phyloP scores from a whole-genome alignment of 2,888 invertebrate genomes.

The Cistogaster globosa region DNA sequence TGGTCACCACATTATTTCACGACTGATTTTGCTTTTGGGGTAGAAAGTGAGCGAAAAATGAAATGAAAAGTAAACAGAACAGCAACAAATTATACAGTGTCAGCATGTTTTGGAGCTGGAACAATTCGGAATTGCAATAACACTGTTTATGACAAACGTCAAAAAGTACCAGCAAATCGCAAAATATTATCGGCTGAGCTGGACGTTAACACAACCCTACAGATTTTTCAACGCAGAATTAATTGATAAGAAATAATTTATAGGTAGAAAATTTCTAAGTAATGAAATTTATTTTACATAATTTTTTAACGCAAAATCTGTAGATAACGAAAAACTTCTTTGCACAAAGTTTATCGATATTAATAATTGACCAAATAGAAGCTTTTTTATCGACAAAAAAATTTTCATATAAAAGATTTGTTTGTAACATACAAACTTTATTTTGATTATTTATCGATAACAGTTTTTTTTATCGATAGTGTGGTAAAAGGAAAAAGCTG shows the following conservation, averaged over 20 bases:
- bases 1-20: slow-evolving; percentile 38
- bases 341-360: background rate
- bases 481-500: too few species aligned
- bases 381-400: too few species aligned
- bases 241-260: background rate
- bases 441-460: too few species aligned
- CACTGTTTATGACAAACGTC: background rate
- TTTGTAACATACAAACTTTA: too few species aligned
- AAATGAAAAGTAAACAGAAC: slow-evolving; percentile 70
- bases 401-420: too few species aligned
- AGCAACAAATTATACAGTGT: slow-evolving; percentile 41
- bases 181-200: background rate
- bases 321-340: background rate
- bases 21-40: slow-evolving; percentile 15
- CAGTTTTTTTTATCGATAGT: too few species aligned
- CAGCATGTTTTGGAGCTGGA: slow-evolving; percentile 45
- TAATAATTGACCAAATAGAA: too few species aligned
- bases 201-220: background rate
- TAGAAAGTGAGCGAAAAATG: slow-evolving; percentile 54
- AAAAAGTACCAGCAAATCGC: background rate
- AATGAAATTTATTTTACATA: too few species aligned
- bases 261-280: too few species aligned
- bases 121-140: slow-evolving; percentile 52
- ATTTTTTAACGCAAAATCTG: too few species aligned
- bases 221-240: background rate